Evolutionary conservation across 2,888 invertebrate genomes (phyloP).

Genomic region (Beris chalybata): DNA sequence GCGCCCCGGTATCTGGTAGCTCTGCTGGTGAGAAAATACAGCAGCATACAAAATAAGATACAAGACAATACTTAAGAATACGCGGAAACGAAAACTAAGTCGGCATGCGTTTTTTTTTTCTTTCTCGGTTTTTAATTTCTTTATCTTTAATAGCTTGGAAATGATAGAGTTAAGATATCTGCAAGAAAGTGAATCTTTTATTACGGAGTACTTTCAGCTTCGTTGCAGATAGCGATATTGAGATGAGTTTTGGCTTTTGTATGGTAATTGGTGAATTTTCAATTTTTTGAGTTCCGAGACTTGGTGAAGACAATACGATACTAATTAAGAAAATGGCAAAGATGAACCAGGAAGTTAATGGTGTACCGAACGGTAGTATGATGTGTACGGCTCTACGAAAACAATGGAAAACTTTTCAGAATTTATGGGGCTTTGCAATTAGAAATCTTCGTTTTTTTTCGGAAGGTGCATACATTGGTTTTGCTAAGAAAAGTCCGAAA

Average conservation of each 20-base stretch:
- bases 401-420: not conserved
- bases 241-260: constrained; percentile 24
- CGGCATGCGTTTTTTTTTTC: not conserved
- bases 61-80: constrained; percentile 14
- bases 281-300: constrained; percentile 8
- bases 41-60: no score
- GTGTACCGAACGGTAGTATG: not conserved
- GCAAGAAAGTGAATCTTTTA: constrained; percentile 29
- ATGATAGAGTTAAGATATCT: constrained; percentile 18
- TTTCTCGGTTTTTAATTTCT: constrained; percentile 2
- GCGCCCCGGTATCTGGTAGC: no score
- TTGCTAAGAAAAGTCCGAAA: no score
- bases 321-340: constrained; percentile 20
- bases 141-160: constrained; percentile 9
- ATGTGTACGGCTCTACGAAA: not conserved
- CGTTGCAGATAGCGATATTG: constrained; percentile 16
- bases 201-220: constrained; percentile 25
- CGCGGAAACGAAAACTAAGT: constrained; percentile 21
- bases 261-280: constrained; percentile 27
- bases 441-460: not conserved
- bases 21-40: no score
- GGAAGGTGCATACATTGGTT: no score
- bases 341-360: constrained; percentile 16
- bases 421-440: not conserved
- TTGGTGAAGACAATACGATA: constrained; percentile 10